Percentiles rank a stretch among this genome's conserved stretches.
Conservation (phyloP, 2,888 invertebrate genomes). For the Trachelus tabidus region DNA sequence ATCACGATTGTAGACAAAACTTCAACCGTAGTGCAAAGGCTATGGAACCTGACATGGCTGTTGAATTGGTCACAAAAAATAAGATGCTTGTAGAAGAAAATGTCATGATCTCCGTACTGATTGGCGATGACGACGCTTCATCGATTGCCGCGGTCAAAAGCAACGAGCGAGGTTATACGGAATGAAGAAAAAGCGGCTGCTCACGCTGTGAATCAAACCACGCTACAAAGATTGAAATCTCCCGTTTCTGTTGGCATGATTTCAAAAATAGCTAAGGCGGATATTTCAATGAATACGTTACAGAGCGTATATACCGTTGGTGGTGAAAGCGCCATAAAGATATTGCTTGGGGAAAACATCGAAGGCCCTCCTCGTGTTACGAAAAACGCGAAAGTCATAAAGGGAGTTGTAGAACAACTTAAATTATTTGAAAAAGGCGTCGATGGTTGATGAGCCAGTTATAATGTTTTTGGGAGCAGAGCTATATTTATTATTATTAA, state of each 20-base stretch:
- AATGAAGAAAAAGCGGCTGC: not conserved
- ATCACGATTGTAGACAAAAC: no score
- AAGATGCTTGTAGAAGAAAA: no score
- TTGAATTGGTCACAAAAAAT: no score
- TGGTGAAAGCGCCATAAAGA: conserved; percentile 9
- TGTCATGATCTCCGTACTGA: no score
- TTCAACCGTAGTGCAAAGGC: no score
- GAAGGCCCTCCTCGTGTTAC: conserved; percentile 14
- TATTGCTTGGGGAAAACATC: conserved; percentile 18
- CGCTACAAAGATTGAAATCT: conserved; percentile 7
- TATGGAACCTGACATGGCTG: no score
- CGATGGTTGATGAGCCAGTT: no score
- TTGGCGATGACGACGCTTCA: no score
- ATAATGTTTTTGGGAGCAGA: no score
- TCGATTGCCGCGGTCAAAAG: no score
- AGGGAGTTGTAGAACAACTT: conserved; percentile 8
- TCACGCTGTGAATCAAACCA: not conserved
- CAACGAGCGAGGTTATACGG: conserved; percentile 1
- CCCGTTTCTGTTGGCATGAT: conserved; percentile 11
- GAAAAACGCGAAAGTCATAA: conserved; percentile 15
- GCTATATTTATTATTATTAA: no score
- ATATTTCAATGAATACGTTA: conserved; percentile 12
- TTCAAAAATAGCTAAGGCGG: conserved; percentile 18
- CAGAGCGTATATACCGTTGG: conserved; percentile 3
- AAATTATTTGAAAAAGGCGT: no score